Evolutionary conservation across 2,888 invertebrate species (phyloP).

Genomic region (Stenoptilia bipunctidactyla): DNA sequence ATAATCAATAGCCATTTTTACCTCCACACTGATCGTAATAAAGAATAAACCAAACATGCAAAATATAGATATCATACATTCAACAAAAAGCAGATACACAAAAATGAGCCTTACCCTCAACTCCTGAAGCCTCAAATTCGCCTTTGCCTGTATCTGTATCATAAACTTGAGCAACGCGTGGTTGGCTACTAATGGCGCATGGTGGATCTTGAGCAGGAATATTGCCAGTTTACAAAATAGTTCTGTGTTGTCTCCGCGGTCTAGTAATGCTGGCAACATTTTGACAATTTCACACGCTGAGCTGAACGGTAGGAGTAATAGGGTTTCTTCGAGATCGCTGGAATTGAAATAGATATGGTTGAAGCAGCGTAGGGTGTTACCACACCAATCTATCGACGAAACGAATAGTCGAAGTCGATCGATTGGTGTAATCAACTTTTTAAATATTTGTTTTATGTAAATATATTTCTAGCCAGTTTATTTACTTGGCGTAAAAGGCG

Average conservation of each 20-base stretch:
- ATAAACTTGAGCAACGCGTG: constrained; percentile 76
- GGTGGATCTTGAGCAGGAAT: constrained; percentile 82
- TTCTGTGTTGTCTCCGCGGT: constrained; percentile 80
- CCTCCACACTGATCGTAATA: too few species aligned
- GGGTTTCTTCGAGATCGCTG: constrained; percentile 92
- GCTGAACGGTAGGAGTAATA: constrained; percentile 87
- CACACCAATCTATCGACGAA: too few species aligned
- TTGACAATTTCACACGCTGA: constrained; percentile 84
- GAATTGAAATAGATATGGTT: constrained; percentile 20
- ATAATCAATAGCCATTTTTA: too few species aligned
- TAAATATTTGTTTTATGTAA: too few species aligned
- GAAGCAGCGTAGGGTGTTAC: too few species aligned
- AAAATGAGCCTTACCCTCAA: constrained; percentile 76
- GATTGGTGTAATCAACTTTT: too few species aligned
- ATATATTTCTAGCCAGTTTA: too few species aligned
- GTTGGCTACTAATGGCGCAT: constrained; percentile 83
- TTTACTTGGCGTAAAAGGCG: too few species aligned
- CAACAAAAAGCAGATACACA: too few species aligned
- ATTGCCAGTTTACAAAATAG: constrained; percentile 81
- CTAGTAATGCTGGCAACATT: constrained; percentile 77
- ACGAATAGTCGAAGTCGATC: too few species aligned
- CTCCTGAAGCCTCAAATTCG: constrained; percentile 67
- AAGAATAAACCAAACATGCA: too few species aligned
- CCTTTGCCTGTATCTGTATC: constrained; percentile 73
- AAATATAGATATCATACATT: too few species aligned